Evolutionary conservation across 2,888 invertebrate species (phyloP), one percentile per base, ranked within the genome.

Genomic region (Euclidia mi): DNA sequence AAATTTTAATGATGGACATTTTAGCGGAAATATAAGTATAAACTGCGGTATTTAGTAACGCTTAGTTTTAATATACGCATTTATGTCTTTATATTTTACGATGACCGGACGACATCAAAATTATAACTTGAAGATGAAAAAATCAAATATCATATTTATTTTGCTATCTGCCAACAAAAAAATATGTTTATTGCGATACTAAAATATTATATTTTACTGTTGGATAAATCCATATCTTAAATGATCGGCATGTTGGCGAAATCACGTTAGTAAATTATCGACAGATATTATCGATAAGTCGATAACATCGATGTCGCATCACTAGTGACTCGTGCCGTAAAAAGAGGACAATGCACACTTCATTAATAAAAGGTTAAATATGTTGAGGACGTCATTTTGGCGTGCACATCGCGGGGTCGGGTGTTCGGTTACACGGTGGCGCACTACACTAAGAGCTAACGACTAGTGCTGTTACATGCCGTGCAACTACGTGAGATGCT

Each of bases 311-410:
- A 32, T 42, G 15, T 46, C 65, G 50, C 88, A 77, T 71, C 89
- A 81, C 88, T 88, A 81, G 20, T 50, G 80, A 83, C 90, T 87
- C 90, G 90, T 91, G 90, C 89, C 85, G 79, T 85, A 90, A 91
- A 89, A 91, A 87, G 85, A 91, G 80, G 85, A 90, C 83, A 78
- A 70, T 67, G 82, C 86, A 88, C 89, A 90, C 92, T 90, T 91
- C 89, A 90, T 88, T 90, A 90, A 85, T 85, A 89, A 88, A 89
- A 89, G 87, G 87, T 90, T 89, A 90, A 91, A 90, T 91, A 89
- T 82, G 79, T 78, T 75, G 79, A 84, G 84, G 85, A 83, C 79
- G 84, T 81, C 83, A 84, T 87, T 87, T 89, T 87, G 76, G 76
- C 81, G 65, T 66, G 76, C 76, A 68, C 67, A 77, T 74, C 66